Base-by-base conservation (phyloP, 2,888 invertebrate species). In the Chrysodeixis includens region DNA sequence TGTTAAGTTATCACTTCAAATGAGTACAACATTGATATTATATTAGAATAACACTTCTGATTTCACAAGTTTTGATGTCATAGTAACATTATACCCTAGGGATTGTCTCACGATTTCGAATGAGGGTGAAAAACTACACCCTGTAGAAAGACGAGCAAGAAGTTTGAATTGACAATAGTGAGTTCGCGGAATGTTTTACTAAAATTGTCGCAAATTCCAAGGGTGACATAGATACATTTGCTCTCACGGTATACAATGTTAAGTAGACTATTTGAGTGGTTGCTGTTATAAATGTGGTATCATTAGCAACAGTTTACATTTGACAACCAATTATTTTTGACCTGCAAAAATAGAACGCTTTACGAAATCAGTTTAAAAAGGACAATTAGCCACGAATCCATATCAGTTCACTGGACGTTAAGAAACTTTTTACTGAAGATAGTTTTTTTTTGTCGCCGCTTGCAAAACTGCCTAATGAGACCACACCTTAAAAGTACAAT, bases 181-280 rank as follows among this genome's bases (percentile, higher is more conserved):
- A 18, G 16, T 3, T 9, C 16, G 18, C 16, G 46, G 46, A 49
- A 49, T 49, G 20, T 49, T 10, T 12, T n/a, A 4, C 5, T 40
- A 40, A 44, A 16, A 7, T 16, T 44, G 44, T 44, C 18, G 9
- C 12, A 40, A 3, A 49, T 49, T 9, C 46, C 46, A 49, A 5
- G 20, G 20, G 44, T 16, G 18, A 49, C 18, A 20, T 18, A 20
- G 46, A 18, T 10, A 16, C 18, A 49, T 20, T 10, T 20, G 12
- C 20, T 18, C 46, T 49, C 20, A 9, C 20, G 20, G 3, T 49
- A 49, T 49, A 10, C 18, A 49, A 18, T 10, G 18, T 49, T 10
- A 40, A 14, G 16, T 30, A 46, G n/a, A 32, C 30, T 58, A 16
- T 26, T 71, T 54, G 63, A 59, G 74, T 59, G 52, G 56, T 63